Base-by-base conservation (phyloP, 2,113 vertebrate genomes). In the Pelodiscus sinensis region DNA sequence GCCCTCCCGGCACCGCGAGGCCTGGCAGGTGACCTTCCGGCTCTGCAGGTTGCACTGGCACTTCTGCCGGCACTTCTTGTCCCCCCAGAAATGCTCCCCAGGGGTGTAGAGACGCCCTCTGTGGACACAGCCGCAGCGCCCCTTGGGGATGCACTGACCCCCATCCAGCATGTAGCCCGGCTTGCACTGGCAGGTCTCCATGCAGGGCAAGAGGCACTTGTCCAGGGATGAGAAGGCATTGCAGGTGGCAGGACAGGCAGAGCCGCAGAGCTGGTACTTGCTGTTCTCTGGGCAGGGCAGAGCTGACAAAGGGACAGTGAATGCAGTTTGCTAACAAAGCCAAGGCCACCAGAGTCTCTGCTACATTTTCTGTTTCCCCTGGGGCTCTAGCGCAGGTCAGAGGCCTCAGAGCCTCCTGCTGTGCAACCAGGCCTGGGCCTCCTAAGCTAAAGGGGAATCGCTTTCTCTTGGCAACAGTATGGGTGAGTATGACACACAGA, bases 101-200 rank as follows among this genome's bases (percentile, higher is more conserved):
- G 95, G 95, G 71, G 92, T 87, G 79, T 97, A 98, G 90, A 98
- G 97, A 27, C 82, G 95, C 8, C 98, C 98, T 75, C 97, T 89
- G 83, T 98, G 97, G 71, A 94, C 87, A 83, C 98, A 98, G 56
- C 97, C 97, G 9, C 97, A 98, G 25, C 94, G 95, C 65, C 87
- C 88, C 3, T 54, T 71, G 10, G 96, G 96, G 22, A 97, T 94
- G 52, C 97, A 97, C 51, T 56, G 77, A 0, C 94, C 97, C 31
- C 94, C 95, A 5, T 97, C 96, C 85, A 98, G 96, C 75, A 98
- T 89, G 4, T 95, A 96, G 68, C 96, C 97, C 1, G 58, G 44
- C n/a, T 98, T 96, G 92, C 97, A 98, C 75, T 95, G 94, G 86
- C 97, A 98, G 57, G 92, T 82, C 75, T 98, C 96, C 56, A 96